Conservation (phyloP, 2,113 vertebrate genomes). For the Pseudorhombus dupliciocellatus region DNA sequence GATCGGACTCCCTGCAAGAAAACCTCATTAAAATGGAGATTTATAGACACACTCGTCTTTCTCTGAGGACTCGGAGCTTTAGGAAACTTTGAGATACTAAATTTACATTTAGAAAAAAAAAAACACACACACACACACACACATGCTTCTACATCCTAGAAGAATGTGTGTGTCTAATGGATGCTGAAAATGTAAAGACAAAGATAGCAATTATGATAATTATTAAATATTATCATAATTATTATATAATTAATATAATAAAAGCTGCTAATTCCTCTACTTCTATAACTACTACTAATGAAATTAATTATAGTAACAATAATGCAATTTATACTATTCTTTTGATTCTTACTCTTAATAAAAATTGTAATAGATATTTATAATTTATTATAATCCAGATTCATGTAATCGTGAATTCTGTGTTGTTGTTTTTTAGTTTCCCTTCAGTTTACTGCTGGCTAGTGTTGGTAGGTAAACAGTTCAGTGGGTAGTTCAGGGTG, state of each 20-base stretch:
- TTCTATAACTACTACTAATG: no score
- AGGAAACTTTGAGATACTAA: constrained; percentile 32
- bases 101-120: constrained; percentile 41
- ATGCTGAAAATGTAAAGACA: no score
- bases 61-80: constrained; percentile 32
- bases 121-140: neutral
- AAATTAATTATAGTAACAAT: no score
- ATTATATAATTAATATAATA: no score
- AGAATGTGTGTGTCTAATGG: no score
- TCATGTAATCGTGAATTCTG: neutral
- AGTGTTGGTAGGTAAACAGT: no score
- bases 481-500: neutral
- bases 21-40: constrained; percentile 56
- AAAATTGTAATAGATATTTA: no score
- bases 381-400: neutral
- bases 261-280: no score
- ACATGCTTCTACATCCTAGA: constrained; percentile 12
- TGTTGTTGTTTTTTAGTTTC: neutral
- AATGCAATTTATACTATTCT: no score
- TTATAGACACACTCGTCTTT: constrained; percentile 45
- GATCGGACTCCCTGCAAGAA: constrained; percentile 50
- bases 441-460: neutral
- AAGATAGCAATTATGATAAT: no score
- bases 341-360: no score
- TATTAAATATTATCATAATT: no score